Percentiles rank a stretch among this genome's conserved stretches.
Conservation (phyloP, 2,797 vertebrate genomes). For the Acrossocheilus fasciatus region DNA sequence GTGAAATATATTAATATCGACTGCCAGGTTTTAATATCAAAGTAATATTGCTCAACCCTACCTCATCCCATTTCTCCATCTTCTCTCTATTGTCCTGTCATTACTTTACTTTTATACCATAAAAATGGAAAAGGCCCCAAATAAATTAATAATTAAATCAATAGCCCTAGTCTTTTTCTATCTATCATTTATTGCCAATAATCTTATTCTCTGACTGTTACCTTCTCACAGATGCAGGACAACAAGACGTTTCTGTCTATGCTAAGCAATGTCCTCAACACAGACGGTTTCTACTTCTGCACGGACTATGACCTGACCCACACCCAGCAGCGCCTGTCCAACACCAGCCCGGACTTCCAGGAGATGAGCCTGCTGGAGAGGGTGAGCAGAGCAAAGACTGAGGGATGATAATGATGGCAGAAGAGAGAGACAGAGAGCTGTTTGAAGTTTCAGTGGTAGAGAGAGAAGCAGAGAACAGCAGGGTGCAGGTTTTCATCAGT, state of each 20-base stretch:
- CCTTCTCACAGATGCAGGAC: conserved; percentile 86
- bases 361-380: conserved; percentile 98
- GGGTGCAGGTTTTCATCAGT: not conserved
- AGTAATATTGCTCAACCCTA: not conserved
- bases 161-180: not conserved
- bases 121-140: not conserved
- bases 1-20: not conserved
- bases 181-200: not conserved
- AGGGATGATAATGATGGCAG: not conserved
- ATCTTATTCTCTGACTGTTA: not conserved
- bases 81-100: not conserved
- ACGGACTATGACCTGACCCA: conserved; percentile 95
- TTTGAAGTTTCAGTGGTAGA: not conserved
- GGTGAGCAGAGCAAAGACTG: conserved; percentile 76
- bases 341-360: conserved; percentile 97
- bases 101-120: not conserved
- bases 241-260: conserved; percentile 95
- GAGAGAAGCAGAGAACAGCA: not conserved
- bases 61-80: not conserved
- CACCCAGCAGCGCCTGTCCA: conserved; percentile 92
- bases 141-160: not conserved
- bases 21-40: not conserved
- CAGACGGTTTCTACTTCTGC: conserved; percentile 98
- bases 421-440: not conserved
- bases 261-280: conserved; percentile 90